A percentile compares a stretch with the other conserved stretches of the same genome.
Evolutionary conservation across 2,113 vertebrate species (phyloP).

Genomic region (Tauraco erythrolophus): DNA sequence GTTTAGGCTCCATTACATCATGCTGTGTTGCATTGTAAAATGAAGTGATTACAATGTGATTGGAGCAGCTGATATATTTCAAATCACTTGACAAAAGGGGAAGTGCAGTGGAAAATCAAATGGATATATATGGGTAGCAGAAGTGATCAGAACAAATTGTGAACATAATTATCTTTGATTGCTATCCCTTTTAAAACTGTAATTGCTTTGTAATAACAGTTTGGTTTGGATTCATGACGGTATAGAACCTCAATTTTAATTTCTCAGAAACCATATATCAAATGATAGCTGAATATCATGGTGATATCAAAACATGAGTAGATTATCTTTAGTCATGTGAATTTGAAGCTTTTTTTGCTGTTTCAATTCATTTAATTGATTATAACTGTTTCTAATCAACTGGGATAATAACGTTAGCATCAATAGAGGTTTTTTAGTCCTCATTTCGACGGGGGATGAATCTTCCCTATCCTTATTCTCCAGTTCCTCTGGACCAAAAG

Average conservation of each 20-base stretch:
- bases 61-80: conserved; percentile 50
- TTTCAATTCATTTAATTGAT: neutral
- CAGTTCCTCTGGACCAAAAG: neutral
- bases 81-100: conserved; percentile 29
- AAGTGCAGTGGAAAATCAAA: conserved; percentile 39
- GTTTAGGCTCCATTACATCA: conserved; percentile 51
- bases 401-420: neutral
- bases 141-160: conserved; percentile 10
- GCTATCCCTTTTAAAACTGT: neutral
- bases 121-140: neutral
- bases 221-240: neutral
- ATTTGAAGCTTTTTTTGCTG: neutral
- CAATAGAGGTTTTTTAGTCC: neutral
- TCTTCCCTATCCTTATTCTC: neutral
- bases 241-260: neutral
- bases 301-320: neutral
- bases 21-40: conserved; percentile 54
- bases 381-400: neutral
- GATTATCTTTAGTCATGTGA: neutral
- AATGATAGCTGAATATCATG: neutral
- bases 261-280: neutral
- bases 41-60: conserved; percentile 31
- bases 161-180: neutral
- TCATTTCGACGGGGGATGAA: neutral
- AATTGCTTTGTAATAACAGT: neutral